Base-by-base conservation (phyloP, 1,140 invertebrate genomes). In the Matsumurasca onukii region DNA sequence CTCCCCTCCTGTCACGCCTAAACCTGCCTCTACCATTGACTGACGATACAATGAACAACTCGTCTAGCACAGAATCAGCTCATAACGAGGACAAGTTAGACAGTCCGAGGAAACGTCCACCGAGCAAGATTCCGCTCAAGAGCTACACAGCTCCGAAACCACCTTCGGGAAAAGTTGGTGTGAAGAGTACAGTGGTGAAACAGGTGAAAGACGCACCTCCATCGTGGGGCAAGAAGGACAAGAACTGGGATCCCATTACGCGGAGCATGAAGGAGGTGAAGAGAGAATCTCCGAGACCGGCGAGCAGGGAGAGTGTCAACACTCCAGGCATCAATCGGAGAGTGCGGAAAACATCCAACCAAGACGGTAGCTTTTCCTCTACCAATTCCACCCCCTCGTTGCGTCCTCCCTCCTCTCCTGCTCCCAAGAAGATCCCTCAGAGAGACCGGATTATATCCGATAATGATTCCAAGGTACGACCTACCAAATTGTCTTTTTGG, bases 71-170 rank as follows among this genome's bases (percentile, higher is more conserved):
- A 1, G 84, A 86, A 70, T 87, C 85, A 39, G 86, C 86, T 1
- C 86, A 86, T 64, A 85, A 87, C 72, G 85, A 85, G 67, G 71
- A 75, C 45, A 34, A 82, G 82, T n/a, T n/a, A n/a, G 71, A 85
- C 81, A 63, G 84, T 82, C 72, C 81, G 77, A 5, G 82, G 82
- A 66, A 75, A 82, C 75, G 83, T 64, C 83, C 85, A 70, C 88
- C 89, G 51, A 89, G 88, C 79, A 88, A 88, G 75, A 91, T 91
- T 67, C 89, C 89, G 25, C 79, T 90, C 67, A 82, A 82, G 63
- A 82, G 80, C 39, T 76, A 80, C 34, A 73, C 79, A 2, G 80
- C 82, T 17, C 82, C 82, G n/a, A 88, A 87, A 75, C 84, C 86
- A n/a, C 84, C 86, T 1, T 80, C 76, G 63, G 73, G 78, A 75